Evolutionary conservation across 2,797 vertebrate species (phyloP), one percentile per base, ranked within the genome.

Genomic region (Macropodus opercularis): DNA sequence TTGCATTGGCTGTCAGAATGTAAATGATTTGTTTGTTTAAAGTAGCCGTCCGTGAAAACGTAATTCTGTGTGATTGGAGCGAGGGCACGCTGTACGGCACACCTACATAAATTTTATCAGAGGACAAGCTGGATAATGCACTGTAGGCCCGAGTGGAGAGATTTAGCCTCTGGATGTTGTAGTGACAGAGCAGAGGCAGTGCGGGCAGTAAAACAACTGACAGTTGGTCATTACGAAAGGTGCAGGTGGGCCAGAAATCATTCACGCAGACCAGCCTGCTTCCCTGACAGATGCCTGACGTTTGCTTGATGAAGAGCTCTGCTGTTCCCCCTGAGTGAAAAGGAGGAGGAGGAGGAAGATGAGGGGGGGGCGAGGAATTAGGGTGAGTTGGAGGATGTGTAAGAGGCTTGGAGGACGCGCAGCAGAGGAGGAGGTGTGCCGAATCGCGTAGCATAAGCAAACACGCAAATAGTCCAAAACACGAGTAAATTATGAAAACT

Each of bases 171-270:
- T 80, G 69, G 80, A 81, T 63, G 79, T 59, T 58, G 75, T 63
- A 23, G 62, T 68, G 72, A 75, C 69, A 55, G 77, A 67, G 52
- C 43, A 41, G 57, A 71, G 74, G 57, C 54, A 63, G 71, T 15
- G 52, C 27, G 12, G 71, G 77, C 82, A 81, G 79, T 87, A 88
- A 85, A 90, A 80, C 76, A 85, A 75, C 69, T 72, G 79, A 83
- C 84, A 84, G 80, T 83, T 75, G 82, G 87, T 89, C 85, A 88
- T 87, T 87, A 81, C 35, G 1, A 74, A 63, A 79, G 83, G 85
- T 46, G 65, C 84, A 85, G 82, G 83, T 83, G 82, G 84, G 74
- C 77, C 72, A 77, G 75, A 68, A 84, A 87, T 88, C 87, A 85
- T 85, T 91, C 88, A 84, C 15, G 21, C 38, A 76, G 67, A 73